A percentile compares a stretch with the other conserved stretches of the same genome.
phyloP scores from a whole-genome alignment of 2,797 vertebrate genomes.

The Hoplostethus atlanticus region DNA sequence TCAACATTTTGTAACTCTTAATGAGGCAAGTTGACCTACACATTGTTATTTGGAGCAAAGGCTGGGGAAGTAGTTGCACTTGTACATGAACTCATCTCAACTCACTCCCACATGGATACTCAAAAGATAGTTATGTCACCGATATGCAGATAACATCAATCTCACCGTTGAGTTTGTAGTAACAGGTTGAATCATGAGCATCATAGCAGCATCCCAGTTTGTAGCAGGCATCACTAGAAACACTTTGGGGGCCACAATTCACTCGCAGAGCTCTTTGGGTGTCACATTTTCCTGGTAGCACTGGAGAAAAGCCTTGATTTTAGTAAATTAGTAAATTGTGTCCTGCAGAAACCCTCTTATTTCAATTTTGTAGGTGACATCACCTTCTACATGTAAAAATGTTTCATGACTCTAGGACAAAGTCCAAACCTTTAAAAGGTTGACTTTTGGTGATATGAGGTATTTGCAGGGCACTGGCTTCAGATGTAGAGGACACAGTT shows the following conservation, averaged over 20 bases:
- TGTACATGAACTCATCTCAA: neutral
- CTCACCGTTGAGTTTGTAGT: constrained; percentile 76
- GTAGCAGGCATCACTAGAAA: constrained; percentile 58
- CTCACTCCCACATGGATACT: too few species aligned
- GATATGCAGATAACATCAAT: neutral
- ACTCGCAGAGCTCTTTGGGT: constrained; percentile 49
- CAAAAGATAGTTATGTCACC: neutral
- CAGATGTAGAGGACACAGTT: neutral
- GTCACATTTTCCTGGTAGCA: constrained; percentile 54
- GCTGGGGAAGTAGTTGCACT: neutral
- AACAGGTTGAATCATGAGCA: constrained; percentile 54
- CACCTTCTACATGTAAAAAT: neutral
- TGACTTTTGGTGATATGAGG: neutral
- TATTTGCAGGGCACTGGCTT: neutral
- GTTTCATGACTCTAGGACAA: neutral
- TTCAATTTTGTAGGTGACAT: neutral
- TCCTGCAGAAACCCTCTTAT: neutral
- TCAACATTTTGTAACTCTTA: neutral
- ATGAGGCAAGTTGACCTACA: neutral
- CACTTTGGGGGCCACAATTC: constrained; percentile 60
- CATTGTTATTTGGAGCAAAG: neutral
- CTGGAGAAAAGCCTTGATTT: constrained; percentile 35
- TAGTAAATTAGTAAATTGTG: neutral
- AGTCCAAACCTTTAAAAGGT: neutral
- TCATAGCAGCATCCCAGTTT: constrained; percentile 78